Base-by-base conservation (phyloP, 37 sponge, comb jelly and placozoan species). In the Mnemiopsis leidyi region DNA sequence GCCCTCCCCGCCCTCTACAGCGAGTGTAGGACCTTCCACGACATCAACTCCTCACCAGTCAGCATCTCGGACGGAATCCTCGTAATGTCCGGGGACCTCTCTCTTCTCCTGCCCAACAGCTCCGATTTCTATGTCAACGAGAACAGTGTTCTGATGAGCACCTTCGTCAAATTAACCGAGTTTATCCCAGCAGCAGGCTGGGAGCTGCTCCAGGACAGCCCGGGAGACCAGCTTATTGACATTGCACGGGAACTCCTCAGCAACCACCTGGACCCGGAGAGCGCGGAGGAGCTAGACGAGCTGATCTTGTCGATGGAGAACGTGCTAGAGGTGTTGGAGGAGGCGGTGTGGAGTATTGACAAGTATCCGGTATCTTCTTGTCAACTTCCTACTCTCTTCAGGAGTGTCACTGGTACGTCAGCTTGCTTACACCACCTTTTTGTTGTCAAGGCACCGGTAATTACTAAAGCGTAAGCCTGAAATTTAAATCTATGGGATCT, bases 341-440 rank as follows among this genome's bases (percentile, higher is more conserved):
- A 18, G 32, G 61, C 61, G 2, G 90, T 85, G 90, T 0, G n/a
- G 48, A 33, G 24, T n/a, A 85, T 85, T 28, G 38, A 38, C 48
- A 40, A 77, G 79, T 77, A 77, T 36, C 34, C 26, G 33, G 79
- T 31, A 29, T 21, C 90, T 0, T 21, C 35, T 18, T 39, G 61
- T 85, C 90, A 85, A 21, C 61, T 40, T 39, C 90, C 90, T n/a
- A 85, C 61, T 37, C 48, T 85, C 36, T 85, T 85, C 61, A 85
- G 90, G 30, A 85, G 90, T 39, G 90, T 40, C 3, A 28, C 21
- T 3, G 90, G 90, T 85, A 18, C 2, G 90, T 40, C n/a, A n/a
- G n/a, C n/a, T n/a, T n/a, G n/a, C n/a, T n/a, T n/a, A n/a, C n/a
- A n/a, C n/a, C n/a, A n/a, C n/a, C n/a, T n/a, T n/a, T n/a, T n/a